Percentiles rank a stretch among this genome's conserved stretches.
Evolutionary conservation across 2,113 vertebrate genomes (phyloP).

Genomic region (Vicugna pacos): DNA sequence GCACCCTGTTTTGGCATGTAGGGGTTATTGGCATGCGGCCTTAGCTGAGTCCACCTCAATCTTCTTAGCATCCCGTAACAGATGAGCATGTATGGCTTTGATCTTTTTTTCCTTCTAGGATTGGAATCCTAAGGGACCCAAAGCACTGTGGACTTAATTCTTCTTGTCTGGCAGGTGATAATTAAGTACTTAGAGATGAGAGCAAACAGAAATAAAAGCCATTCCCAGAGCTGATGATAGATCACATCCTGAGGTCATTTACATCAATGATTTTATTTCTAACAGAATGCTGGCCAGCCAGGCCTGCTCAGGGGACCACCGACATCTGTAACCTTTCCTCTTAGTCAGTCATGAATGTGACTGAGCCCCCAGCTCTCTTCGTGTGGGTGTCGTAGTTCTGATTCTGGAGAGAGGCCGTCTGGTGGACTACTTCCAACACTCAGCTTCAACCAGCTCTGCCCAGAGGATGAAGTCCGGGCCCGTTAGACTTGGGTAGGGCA

Average conservation of each 20-base stretch:
- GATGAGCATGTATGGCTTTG: background rate
- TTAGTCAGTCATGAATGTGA: background rate
- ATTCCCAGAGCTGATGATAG: slow-evolving; percentile 21
- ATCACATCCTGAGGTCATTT: background rate
- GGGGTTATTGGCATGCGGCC: background rate
- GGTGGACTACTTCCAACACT: background rate
- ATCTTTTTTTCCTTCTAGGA: background rate
- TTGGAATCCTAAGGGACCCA: slow-evolving; percentile 13
- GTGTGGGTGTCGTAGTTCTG: background rate
- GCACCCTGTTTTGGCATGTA: background rate
- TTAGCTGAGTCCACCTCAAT: background rate
- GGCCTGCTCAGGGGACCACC: background rate
- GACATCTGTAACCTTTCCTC: background rate
- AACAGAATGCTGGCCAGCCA: slow-evolving; percentile 1
- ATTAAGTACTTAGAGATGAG: slow-evolving; percentile 59
- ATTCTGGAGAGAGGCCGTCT: background rate
- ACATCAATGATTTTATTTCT: slow-evolving; percentile 60
- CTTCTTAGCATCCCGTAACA: background rate
- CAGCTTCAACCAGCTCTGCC: background rate
- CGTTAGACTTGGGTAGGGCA: background rate
- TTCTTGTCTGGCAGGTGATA: slow-evolving; percentile 57
- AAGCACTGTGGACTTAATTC: slow-evolving; percentile 18
- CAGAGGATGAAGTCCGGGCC: background rate
- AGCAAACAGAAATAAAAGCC: slow-evolving; percentile 37
- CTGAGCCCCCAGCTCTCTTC: background rate